phyloP scores from a whole-genome alignment of 35 echinoderm and acorn worm species.

The Acanthaster planci region DNA sequence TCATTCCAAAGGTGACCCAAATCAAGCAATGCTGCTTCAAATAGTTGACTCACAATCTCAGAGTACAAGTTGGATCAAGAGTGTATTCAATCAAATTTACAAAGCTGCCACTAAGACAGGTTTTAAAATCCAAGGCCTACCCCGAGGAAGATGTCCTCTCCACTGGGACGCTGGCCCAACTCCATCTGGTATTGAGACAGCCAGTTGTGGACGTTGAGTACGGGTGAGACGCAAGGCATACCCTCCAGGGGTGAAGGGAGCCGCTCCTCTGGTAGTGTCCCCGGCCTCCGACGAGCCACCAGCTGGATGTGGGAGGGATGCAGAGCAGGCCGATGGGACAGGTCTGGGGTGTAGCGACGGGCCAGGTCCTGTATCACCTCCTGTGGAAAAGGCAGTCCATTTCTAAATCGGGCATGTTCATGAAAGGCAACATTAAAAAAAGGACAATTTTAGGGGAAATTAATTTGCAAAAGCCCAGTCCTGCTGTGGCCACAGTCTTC shows the following conservation, averaged over 20 bases:
- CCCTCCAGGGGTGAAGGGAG: neutral
- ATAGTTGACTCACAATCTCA: too few species aligned
- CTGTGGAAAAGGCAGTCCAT: neutral
- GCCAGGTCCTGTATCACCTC: conserved; percentile 7
- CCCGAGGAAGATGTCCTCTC: neutral
- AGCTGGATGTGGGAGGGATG: conserved; percentile 25
- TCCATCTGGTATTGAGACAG: conserved; percentile 14
- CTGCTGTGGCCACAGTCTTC: too few species aligned
- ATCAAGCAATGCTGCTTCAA: too few species aligned
- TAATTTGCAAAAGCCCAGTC: too few species aligned
- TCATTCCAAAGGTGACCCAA: too few species aligned
- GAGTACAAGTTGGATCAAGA: too few species aligned
- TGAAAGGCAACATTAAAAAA: neutral
- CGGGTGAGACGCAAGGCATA: neutral
- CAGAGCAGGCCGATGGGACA: neutral
- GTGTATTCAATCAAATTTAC: too few species aligned
- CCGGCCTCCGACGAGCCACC: neutral
- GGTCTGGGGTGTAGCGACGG: conserved; percentile 16
- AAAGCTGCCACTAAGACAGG: too few species aligned
- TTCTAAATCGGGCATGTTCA: neutral
- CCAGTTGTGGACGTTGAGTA: conserved; percentile 1
- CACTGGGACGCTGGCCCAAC: neutral
- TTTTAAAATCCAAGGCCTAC: neutral
- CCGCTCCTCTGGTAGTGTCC: neutral
- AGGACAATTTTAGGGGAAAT: too few species aligned